Evolutionary conservation across 2,888 invertebrate species (phyloP), one percentile per base, ranked within the genome.

Genomic region (Euplagia quadripunctaria): DNA sequence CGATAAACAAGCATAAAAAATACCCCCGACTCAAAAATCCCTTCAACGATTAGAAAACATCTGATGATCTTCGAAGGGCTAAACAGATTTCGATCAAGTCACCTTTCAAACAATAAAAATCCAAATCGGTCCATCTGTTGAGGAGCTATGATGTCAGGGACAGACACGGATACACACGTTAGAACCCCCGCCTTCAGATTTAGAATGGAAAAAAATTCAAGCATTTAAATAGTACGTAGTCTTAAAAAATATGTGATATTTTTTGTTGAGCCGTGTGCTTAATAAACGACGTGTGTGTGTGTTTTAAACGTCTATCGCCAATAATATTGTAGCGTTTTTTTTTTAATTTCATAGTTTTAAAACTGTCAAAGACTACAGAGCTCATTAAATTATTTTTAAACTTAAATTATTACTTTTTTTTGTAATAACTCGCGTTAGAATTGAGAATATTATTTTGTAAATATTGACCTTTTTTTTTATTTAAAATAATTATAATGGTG

Each of bases 381-480:
- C 74, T 74, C 77, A 74, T 72, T 73, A 68, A 69, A 71, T 74
- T 74, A 71, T 71, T 74, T 63, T 68, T 55, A 65, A 46, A 63
- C 68, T 72, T 71, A 73, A 76, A 72, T 72, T 70, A 67, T 76
- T 75, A 69, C 65, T 70, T 58, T 64, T 0, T 72, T 72, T 58
- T 69, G 51, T 17, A 70, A 68, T 55, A 69, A 65, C 55, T 76
- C 63, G 55, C 52, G 31, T 72, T 75, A 70, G 46, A 68, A 70
- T 61, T 71, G 58, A 72, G 70, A 73, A 75, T 66, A 70, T 79
- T 79, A 76, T 80, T 84, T 79, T 82, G 82, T 82, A 82, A 82
- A 82, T 82, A 82, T 82, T 79, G 78, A 67, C 68, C 70, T n/a
- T 42, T 42, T 61, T 68, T 68, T 55, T 63, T 64, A 70, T 66